Evolutionary conservation across 2,797 vertebrate species (phyloP), one percentile per base, ranked within the genome.

Genomic region (Enteromius paludinosus): DNA sequence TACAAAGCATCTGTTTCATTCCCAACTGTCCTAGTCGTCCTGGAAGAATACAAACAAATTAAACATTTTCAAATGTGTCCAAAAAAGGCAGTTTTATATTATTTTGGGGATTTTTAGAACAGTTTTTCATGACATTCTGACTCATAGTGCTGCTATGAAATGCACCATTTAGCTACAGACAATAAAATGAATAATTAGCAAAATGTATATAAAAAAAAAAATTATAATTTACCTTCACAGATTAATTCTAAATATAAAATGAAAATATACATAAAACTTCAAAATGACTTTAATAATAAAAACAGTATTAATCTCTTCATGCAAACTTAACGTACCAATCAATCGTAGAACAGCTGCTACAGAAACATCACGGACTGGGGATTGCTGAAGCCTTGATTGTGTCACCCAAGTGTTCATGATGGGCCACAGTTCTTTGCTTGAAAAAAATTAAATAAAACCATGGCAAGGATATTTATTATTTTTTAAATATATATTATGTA

Each of bases 381-480:
- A 90, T 38, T 93, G 91, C 54, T 92, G 90, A 12, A 92, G 89
- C 87, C 96, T 96, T 78, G 95, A 94, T 77, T 96, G 96, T n/a
- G 92, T 94, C 87, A 98, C 90, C 98, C 98, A 99, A 17, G 92
- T 90, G 87, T 99, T 96, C 96, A 99, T 96, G 3, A 96, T 87
- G 20, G 98, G 98, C 98, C 98, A 99, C 83, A 99, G 93, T 82
- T 97, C 94, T 87, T 96, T 97, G 61, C 98, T 99, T 87, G 41
- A 52, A 87, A 68, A 33, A 33, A 64, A 25, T 15, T 7, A 28
- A 72, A 56, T 68, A 9, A 65, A 5, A 11, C 23, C 5, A 71
- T 79, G 15, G 77, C 84, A 4, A 80, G 9, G n/a, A 81, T 20
- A 56, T 0, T 4, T 14, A 41, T 54, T 5, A 28, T 74, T 70